Evolutionary conservation across 1,140 invertebrate genomes (phyloP).

Genomic region (Danaus melanippus): DNA sequence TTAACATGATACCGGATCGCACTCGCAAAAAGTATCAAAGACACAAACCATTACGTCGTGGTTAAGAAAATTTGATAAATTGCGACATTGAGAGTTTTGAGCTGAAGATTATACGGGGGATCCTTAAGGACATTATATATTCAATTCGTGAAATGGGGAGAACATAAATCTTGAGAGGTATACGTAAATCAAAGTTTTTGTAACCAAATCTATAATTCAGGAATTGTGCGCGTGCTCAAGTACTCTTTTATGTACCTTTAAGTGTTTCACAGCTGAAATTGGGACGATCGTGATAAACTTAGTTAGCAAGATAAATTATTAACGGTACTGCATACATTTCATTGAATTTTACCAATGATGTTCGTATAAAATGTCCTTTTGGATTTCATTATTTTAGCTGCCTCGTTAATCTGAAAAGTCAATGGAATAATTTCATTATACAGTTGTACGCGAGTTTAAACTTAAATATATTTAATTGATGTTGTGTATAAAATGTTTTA

Average conservation of each 20-base stretch:
- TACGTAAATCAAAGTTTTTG: conserved; percentile 57
- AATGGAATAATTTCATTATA: too few species aligned
- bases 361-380: too few species aligned
- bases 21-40: conserved; percentile 1
- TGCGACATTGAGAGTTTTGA: conserved; percentile 14
- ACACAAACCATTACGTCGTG: conserved; percentile 1
- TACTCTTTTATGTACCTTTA: conserved; percentile 24
- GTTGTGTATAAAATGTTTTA: too few species aligned
- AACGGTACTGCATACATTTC: too few species aligned
- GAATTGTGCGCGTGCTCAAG: conserved; percentile 30
- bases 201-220: conserved; percentile 49
- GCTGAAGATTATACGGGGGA: conserved; percentile 22
- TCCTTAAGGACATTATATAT: conserved; percentile 43
- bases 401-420: too few species aligned
- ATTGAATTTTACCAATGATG: too few species aligned
- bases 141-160: conserved; percentile 43
- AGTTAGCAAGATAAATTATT: too few species aligned
- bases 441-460: too few species aligned
- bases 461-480: too few species aligned
- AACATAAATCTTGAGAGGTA: conserved; percentile 42
- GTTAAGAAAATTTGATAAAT: conserved; percentile 14
- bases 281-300: conserved; percentile 5
- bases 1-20: too few species aligned
- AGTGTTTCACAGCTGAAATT: conserved; percentile 9
- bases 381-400: too few species aligned